Evolutionary conservation across 2,113 vertebrate genomes (phyloP).

Genomic region (Corythaixoides concolor): DNA sequence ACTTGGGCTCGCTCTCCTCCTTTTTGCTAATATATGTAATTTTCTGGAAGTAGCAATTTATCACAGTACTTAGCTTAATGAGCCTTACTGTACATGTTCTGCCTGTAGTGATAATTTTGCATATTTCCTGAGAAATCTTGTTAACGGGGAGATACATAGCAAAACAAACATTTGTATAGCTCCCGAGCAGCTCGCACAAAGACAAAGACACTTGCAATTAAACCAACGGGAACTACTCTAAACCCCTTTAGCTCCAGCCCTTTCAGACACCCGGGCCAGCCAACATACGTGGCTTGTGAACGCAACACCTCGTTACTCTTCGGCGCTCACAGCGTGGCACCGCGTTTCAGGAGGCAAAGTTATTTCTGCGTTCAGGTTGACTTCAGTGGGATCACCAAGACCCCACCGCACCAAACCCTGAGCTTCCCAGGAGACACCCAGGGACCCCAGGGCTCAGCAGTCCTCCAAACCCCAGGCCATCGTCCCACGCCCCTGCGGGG

Average conservation of each 20-base stretch:
- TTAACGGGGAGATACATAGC: conserved; percentile 1
- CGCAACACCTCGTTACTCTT: not conserved
- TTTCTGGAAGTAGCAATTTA: conserved; percentile 57
- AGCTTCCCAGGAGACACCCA: not conserved
- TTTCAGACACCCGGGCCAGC: not conserved
- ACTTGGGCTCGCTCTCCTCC: not conserved
- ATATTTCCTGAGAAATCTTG: conserved; percentile 57
- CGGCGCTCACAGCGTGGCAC: fast-evolving
- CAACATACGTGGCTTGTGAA: fast-evolving
- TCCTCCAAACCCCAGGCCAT: too few species aligned
- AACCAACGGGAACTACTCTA: not conserved
- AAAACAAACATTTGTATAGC: conserved; percentile 59
- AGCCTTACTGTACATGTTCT: conserved; percentile 55
- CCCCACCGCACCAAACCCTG: fast-evolving
- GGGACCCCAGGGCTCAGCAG: not conserved
- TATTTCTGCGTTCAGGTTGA: fast-evolving
- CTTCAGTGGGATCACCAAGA: not conserved
- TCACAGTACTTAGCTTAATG: conserved; percentile 61
- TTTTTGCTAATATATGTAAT: conserved; percentile 12
- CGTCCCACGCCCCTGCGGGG: too few species aligned
- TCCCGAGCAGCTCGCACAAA: not conserved
- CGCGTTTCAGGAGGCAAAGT: not conserved
- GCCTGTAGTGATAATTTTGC: conserved; percentile 58
- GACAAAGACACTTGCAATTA: not conserved
- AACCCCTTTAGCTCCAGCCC: not conserved